Evolutionary conservation across 2,888 invertebrate species (phyloP).

Genomic region (Microctonus brassicae): DNA sequence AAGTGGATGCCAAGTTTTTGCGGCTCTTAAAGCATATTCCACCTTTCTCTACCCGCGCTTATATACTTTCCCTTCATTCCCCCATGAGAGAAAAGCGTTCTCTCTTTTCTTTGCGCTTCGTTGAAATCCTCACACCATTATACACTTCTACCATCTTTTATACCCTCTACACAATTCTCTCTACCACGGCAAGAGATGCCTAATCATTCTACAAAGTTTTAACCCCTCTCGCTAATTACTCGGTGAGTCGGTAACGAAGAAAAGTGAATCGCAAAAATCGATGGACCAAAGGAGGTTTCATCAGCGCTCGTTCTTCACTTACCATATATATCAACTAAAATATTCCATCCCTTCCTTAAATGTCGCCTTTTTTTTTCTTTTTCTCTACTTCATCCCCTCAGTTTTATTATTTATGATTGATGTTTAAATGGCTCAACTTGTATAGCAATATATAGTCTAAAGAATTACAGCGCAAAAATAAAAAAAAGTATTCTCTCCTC

Average conservation of each 20-base stretch:
- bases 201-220: slow-evolving; percentile 61
- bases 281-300: neutral
- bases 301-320: neutral
- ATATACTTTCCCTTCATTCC: slow-evolving; percentile 37
- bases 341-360: neutral
- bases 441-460: slow-evolving; percentile 1
- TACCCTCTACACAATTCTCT: neutral
- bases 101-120: slow-evolving; percentile 26
- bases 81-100: neutral
- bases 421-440: neutral
- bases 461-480: slow-evolving; percentile 8
- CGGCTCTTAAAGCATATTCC: slow-evolving; percentile 47
- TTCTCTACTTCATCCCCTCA: too few species aligned
- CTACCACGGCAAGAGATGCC: slow-evolving; percentile 38
- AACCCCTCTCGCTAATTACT: slow-evolving; percentile 57
- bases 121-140: slow-evolving; percentile 43
- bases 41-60: slow-evolving; percentile 33
- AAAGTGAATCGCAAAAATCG: slow-evolving; percentile 56
- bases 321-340: neutral
- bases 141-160: neutral
- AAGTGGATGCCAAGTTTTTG: slow-evolving; percentile 52
- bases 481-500: neutral
- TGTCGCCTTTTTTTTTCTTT: neutral
- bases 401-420: slow-evolving; percentile 1
- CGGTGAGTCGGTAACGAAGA: slow-evolving; percentile 48